Percentiles rank a stretch among this genome's conserved stretches.
phyloP scores from a whole-genome alignment of 64 coral and sea anemone genomes.

The Catalaphyllia jardinei region DNA sequence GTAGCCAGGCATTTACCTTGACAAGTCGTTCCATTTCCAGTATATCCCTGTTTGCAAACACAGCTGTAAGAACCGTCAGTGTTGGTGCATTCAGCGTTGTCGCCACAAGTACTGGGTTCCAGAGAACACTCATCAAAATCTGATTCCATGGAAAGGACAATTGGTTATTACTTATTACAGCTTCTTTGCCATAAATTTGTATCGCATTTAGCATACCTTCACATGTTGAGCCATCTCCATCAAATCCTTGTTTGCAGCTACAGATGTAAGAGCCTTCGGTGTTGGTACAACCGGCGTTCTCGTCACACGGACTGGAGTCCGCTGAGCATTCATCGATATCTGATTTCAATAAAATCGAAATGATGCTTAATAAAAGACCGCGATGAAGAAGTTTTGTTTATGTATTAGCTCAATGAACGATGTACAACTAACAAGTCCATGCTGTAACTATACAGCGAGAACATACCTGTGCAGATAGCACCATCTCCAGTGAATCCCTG shows the following conservation, averaged over 20 bases:
- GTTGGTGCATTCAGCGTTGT: slow-evolving; percentile 46
- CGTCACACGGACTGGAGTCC: neutral
- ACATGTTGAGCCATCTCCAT: slow-evolving; percentile 21
- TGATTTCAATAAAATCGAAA: neutral
- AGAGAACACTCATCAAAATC: slow-evolving; percentile 60
- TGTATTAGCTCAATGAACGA: no score
- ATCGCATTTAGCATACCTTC: slow-evolving; percentile 12
- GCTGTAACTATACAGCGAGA: no score
- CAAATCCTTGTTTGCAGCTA: slow-evolving; percentile 32
- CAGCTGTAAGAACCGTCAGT: slow-evolving; percentile 45
- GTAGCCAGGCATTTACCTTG: slow-evolving; percentile 16
- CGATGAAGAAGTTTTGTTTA: no score
- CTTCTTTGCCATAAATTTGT: no score
- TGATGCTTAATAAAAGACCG: no score
- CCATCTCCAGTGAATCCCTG: slow-evolving; percentile 11
- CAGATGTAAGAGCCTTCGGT: slow-evolving; percentile 23
- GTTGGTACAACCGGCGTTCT: slow-evolving; percentile 53
- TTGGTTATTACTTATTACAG: no score
- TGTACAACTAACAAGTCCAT: no score
- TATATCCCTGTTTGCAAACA: slow-evolving; percentile 45
- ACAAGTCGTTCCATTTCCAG: slow-evolving; percentile 53
- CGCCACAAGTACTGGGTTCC: slow-evolving; percentile 9
- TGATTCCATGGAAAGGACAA: neutral
- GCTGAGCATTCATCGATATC: slow-evolving; percentile 31
- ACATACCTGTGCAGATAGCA: neutral